Evolutionary conservation across 2,113 vertebrate genomes (phyloP), one percentile per base, ranked within the genome.

Genomic region (Corythoichthys haematopterus): DNA sequence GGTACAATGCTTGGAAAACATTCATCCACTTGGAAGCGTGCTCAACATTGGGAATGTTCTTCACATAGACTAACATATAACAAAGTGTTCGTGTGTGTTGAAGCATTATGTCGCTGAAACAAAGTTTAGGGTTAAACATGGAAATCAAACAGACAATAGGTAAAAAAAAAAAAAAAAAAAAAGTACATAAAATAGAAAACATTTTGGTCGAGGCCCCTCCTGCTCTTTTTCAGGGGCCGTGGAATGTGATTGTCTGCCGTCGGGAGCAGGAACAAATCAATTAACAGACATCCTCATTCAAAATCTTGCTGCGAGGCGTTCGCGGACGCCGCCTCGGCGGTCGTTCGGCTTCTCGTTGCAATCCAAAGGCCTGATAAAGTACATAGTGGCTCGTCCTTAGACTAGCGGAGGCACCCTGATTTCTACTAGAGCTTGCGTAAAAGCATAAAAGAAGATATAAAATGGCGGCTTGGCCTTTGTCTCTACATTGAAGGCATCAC

Each of bases 1-100:
- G 91, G 91, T 94, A 94, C 91, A 94, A 89, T 86, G 85, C 88
- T 92, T 52, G 73, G 84, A 92, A 92, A 57, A 57, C 55, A 57
- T 57, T 13, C 55, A 36, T 6, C 55, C 55, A 36, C 55, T 36
- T 14, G 13, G 55, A 57, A 57, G 33, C 6, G 55, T 36, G 55
- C 55, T 5, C 14, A 33, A 15, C 55, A 57, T 57, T 15, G 55
- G 33, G 33, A 36, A 36, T 36, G 55, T 57, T 36, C 33, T 36
- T 57, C 55, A 36, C 55, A 6, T 12, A 57, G 12, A 57, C 55
- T 35, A 35, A 57, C 55, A 36, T 57, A 57, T 2, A 28, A 56
- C 53, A 35, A 56, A 5, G 53, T 35, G 52, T 28, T 43, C 6
- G 87, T 75, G 86, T 82, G 72, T 87, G 84, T 86, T 89, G 88